These are phyloP conservation scores for Myiozetetes cayanensis DNA, from an alignment of 2,113 vertebrate genomes.

Conservation along the genomic window DNA sequence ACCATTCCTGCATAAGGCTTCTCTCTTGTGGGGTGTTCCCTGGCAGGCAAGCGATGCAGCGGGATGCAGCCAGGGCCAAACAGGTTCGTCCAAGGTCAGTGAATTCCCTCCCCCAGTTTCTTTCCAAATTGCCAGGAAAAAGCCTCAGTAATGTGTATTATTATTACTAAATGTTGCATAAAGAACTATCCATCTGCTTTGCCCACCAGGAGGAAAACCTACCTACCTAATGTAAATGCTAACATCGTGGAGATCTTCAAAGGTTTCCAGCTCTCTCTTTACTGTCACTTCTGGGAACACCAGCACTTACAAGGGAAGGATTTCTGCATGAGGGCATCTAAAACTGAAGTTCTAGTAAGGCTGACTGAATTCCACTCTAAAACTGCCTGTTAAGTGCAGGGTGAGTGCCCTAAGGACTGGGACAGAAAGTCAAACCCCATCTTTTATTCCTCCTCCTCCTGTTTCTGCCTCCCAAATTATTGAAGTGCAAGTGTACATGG, in stretches of 20 bases:
- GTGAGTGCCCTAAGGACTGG: neutral
- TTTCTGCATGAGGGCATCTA: neutral
- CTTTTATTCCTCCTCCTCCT: neutral
- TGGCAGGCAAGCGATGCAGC: neutral
- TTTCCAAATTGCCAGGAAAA: neutral
- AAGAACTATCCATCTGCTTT: neutral
- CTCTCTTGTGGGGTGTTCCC: neutral
- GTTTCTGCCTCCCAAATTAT: neutral
- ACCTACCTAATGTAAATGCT: neutral
- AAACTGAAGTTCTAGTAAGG: neutral
- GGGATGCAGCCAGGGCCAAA: neutral
- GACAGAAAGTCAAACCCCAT: neutral
- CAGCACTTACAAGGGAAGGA: neutral
- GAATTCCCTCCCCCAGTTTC: neutral
- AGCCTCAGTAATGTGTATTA: neutral
- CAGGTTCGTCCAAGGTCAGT: neutral
- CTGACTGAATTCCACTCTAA: neutral
- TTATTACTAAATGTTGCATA: neutral
- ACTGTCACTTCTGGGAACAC: neutral
- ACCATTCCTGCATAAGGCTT: neutral
- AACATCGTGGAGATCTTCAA: neutral
- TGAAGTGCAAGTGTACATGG: neutral
- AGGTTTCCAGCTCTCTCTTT: neutral
- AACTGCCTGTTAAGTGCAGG: neutral
- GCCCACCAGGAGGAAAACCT: neutral